Conservation (phyloP, 1,140 invertebrate species). For the Caerostris extrusa region DNA sequence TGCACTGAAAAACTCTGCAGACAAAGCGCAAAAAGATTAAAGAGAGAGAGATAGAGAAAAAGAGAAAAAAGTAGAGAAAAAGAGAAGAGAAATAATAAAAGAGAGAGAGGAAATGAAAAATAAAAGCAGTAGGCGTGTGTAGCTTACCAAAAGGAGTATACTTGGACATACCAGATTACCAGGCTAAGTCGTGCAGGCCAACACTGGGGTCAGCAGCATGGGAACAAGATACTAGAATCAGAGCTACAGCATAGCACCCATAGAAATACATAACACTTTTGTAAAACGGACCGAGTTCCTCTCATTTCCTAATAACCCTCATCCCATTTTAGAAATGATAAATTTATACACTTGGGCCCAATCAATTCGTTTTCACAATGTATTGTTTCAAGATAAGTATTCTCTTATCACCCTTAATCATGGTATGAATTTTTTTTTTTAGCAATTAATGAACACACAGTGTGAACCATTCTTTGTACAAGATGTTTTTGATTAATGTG, state of each 20-base stretch:
- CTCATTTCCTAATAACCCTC: background rate
- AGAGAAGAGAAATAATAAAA: slow-evolving; percentile 22
- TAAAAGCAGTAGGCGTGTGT: slow-evolving; percentile 72
- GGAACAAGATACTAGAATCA: slow-evolving; percentile 73
- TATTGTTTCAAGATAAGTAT: no score
- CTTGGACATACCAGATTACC: slow-evolving; percentile 83
- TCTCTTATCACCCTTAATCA: no score
- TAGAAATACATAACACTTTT: slow-evolving; percentile 50
- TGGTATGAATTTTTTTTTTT: no score
- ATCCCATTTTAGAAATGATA: background rate
- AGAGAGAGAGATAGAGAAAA: slow-evolving; percentile 26
- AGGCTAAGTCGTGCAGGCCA: slow-evolving; percentile 78
- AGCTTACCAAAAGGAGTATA: slow-evolving; percentile 85
- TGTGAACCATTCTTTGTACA: no score
- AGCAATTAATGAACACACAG: no score
- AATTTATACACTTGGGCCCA: no score
- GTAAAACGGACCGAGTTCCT: slow-evolving; percentile 15
- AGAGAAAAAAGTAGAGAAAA: background rate
- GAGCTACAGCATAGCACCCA: slow-evolving; percentile 74
- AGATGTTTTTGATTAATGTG: no score
- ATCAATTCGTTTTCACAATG: no score
- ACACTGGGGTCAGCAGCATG: slow-evolving; percentile 78
- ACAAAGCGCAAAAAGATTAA: background rate
- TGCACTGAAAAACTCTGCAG: background rate
- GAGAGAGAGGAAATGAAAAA: slow-evolving; percentile 19